Percentiles rank a stretch among this genome's conserved stretches.
These are phyloP conservation scores for Lepidochrysops patricia DNA, from an alignment of 2,888 invertebrate genomes.

Conservation along the genomic window DNA sequence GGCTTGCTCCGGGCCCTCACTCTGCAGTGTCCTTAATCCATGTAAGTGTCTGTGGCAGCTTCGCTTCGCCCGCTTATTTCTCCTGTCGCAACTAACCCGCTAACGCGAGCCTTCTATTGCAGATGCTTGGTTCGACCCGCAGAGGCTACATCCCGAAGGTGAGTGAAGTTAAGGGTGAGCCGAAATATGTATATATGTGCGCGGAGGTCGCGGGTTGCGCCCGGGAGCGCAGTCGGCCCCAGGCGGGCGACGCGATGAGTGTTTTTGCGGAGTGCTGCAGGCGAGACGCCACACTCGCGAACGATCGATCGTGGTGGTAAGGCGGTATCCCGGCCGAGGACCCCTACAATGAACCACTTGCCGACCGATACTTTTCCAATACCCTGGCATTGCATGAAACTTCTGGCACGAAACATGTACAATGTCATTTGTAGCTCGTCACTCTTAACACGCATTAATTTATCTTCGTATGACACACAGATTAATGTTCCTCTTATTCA, in stretches of 20 bases:
- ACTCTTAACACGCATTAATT: conserved; percentile 20
- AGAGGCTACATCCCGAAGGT: conserved; percentile 93
- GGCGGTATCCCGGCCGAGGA: conserved; percentile 24
- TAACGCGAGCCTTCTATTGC: conserved; percentile 78
- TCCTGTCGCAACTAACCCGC: conserved; percentile 71
- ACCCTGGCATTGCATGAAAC: background rate
- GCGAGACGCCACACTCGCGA: conserved; percentile 17
- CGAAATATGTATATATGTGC: conserved; percentile 38
- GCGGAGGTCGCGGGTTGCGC: conserved; percentile 31
- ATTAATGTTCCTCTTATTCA: conserved; percentile 15
- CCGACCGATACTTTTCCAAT: background rate
- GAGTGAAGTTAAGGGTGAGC: conserved; percentile 62
- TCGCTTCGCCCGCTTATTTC: conserved; percentile 45
- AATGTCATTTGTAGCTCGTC: conserved; percentile 29
- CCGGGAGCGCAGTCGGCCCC: conserved; percentile 18
- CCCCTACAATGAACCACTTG: conserved; percentile 15
- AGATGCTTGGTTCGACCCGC: conserved; percentile 96
- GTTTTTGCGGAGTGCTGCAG: conserved; percentile 20
- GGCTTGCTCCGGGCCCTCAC: conserved; percentile 64
- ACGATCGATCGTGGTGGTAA: conserved; percentile 26
- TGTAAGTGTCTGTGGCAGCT: conserved; percentile 47
- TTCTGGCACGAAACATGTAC: background rate
- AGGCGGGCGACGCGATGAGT: conserved; percentile 30
- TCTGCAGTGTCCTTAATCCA: conserved; percentile 67
- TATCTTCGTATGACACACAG: conserved; percentile 20